phyloP scores from a whole-genome alignment of 2,113 vertebrate genomes.

The Pangasianodon gigas region DNA sequence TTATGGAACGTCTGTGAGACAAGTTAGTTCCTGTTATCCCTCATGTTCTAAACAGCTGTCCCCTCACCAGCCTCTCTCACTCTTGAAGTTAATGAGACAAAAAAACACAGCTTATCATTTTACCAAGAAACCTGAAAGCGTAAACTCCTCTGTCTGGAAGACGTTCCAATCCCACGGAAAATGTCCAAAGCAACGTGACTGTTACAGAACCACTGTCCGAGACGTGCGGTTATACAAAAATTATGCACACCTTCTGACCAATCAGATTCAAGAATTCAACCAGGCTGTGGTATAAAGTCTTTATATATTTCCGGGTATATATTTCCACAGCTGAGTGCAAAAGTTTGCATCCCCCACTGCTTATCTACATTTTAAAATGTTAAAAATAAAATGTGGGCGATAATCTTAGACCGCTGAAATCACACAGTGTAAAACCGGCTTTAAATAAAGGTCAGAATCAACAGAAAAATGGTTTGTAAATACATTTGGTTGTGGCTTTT shows the following conservation, averaged over 20 bases:
- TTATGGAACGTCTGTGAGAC: neutral
- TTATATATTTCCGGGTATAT: neutral
- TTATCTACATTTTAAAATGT: neutral
- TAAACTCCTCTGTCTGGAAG: neutral
- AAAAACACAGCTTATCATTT: neutral
- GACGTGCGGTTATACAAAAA: no score
- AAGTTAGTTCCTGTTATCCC: neutral
- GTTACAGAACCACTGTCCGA: no score
- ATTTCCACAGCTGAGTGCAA: neutral
- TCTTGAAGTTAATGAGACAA: neutral
- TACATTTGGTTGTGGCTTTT: neutral
- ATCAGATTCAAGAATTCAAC: neutral
- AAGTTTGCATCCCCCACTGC: neutral
- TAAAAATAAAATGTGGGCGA: neutral
- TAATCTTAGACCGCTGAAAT: no score
- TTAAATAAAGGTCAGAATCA: neutral
- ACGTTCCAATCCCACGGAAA: no score
- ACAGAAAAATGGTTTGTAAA: neutral
- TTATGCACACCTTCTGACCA: neutral
- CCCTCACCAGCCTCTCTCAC: neutral
- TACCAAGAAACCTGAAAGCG: neutral
- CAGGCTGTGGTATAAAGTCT: neutral
- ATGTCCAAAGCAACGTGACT: neutral
- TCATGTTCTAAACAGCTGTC: neutral
- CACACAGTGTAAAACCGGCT: neutral